Evolutionary conservation across 2,113 vertebrate species (phyloP), one percentile per base, ranked within the genome.

Genomic region (Psittacus erithacus): DNA sequence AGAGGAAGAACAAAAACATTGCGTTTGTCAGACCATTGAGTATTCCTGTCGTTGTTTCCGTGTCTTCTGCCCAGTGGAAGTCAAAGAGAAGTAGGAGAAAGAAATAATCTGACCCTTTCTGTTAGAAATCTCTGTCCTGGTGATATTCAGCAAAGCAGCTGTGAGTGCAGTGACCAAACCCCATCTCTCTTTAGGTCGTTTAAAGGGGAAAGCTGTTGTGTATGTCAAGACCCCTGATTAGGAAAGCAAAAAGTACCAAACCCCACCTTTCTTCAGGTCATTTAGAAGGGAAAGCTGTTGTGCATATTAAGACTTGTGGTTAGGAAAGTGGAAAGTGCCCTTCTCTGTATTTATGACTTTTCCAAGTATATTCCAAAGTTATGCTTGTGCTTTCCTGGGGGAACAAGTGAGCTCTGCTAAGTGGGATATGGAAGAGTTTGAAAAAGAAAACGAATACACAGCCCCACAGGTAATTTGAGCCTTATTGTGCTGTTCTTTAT

Each of bases 351-450:
- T 53, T 87, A 46, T 46, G 7, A 7, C 78, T 62, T 69, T 79
- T 60, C 43, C 20, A 8, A 57, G 22, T 44, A 1, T 24, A 12
- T 35, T 33, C 33, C 16, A 2, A 70, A 88, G 59, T 65, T 53
- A 10, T 6, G 3, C 46, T 41, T 19, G 16, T 73, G 82, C 44
- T 94, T 90, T 76, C 23, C 53, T 20, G 49, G 53, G 71, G 22
- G 25, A 39, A 5, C 41, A 13, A 31, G 16, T 25, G 14, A 46
- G 44, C 52, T 50, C 10, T 0, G 0, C 2, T 12, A 25, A 39
- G 82, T 0, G 0, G 20, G 59, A 22, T 33, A 11, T 2, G 22
- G n/a, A 7, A 24, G 77, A 52, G 53, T 41, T 62, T 38, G 29
- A 3, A 2, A 16, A 9, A 52, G 64, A 62, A 44, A 44, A 10